Evolutionary conservation across 2,888 invertebrate species (phyloP).

Genomic region (Morpho achilles): DNA sequence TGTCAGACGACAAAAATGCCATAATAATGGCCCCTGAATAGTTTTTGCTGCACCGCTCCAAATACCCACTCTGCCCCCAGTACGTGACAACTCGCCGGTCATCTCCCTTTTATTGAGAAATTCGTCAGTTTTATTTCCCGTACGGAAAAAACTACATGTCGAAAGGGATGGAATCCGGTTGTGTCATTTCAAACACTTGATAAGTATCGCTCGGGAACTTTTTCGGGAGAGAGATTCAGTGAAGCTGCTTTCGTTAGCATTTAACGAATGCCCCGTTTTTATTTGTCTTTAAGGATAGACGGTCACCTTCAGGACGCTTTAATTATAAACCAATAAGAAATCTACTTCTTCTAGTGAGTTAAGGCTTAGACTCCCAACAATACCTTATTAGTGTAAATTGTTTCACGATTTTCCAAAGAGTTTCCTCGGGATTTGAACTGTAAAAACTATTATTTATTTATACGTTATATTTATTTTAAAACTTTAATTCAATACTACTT

Average conservation of each 20-base stretch:
- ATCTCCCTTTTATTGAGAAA: conserved; percentile 79
- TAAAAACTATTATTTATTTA: conserved; percentile 16
- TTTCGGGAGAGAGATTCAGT: conserved; percentile 68
- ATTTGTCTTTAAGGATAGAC: conserved; percentile 53
- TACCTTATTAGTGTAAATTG: conserved; percentile 52
- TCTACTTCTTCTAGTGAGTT: conserved; percentile 44
- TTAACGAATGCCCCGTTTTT: conserved; percentile 69
- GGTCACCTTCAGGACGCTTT: conserved; percentile 74
- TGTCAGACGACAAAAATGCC: conserved; percentile 80
- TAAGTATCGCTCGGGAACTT: conserved; percentile 70
- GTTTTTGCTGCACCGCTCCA: conserved; percentile 77
- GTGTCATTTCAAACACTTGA: conserved; percentile 80
- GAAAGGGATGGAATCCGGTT: conserved; percentile 69
- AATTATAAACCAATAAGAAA: conserved; percentile 73
- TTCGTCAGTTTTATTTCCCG: conserved; percentile 74
- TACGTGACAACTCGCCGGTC: conserved; percentile 73
- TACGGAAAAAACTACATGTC: conserved; percentile 61
- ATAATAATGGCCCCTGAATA: conserved; percentile 77
- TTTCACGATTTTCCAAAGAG: conserved; percentile 40
- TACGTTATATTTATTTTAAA: background rate
- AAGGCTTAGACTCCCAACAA: conserved; percentile 44
- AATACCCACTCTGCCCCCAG: conserved; percentile 65
- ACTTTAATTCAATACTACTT: background rate
- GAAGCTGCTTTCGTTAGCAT: conserved; percentile 67
- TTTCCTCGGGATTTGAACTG: conserved; percentile 8